These are phyloP conservation scores for Asbolus verrucosus DNA, from an alignment of 1,140 invertebrate genomes.

Conservation along the genomic window DNA sequence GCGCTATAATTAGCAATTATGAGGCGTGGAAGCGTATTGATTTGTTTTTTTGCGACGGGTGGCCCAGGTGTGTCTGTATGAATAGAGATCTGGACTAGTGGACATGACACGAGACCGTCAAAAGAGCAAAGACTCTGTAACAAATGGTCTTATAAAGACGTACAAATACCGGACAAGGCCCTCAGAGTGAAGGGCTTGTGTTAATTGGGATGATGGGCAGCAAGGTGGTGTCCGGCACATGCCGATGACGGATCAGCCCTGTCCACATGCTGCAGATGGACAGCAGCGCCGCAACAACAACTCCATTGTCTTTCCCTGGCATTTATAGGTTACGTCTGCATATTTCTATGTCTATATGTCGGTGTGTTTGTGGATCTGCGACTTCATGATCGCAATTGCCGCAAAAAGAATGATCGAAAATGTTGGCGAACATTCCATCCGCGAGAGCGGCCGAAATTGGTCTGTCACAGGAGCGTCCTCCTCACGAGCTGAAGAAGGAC, in stretches of 20 bases:
- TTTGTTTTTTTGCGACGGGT: constrained; percentile 18
- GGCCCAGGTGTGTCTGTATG: constrained; percentile 7
- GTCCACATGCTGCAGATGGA: constrained; percentile 23
- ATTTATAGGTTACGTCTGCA: not conserved
- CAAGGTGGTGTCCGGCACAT: constrained; percentile 34
- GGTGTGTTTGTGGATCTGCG: constrained; percentile 20
- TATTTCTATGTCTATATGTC: constrained; percentile 29
- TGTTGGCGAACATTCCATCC: constrained; percentile 7
- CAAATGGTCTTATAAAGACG: constrained; percentile 33
- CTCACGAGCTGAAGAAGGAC: not conserved
- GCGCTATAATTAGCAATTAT: constrained; percentile 18
- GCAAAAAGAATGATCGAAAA: not conserved
- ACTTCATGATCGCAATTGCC: no score
- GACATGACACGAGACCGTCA: constrained; percentile 25
- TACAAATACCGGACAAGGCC: constrained; percentile 1
- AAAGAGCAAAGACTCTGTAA: constrained; percentile 25
- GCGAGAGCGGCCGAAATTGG: constrained; percentile 1
- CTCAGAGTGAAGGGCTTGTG: constrained; percentile 28
- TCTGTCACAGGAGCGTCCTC: constrained; percentile 2
- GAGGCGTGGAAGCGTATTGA: constrained; percentile 26
- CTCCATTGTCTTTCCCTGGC: not conserved
- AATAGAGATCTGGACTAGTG: not conserved
- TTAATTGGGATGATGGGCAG: constrained; percentile 28
- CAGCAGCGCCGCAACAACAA: not conserved
- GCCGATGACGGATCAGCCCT: constrained; percentile 36